phyloP scores from a whole-genome alignment of 2,113 vertebrate genomes.

The Alaudala cheleensis region DNA sequence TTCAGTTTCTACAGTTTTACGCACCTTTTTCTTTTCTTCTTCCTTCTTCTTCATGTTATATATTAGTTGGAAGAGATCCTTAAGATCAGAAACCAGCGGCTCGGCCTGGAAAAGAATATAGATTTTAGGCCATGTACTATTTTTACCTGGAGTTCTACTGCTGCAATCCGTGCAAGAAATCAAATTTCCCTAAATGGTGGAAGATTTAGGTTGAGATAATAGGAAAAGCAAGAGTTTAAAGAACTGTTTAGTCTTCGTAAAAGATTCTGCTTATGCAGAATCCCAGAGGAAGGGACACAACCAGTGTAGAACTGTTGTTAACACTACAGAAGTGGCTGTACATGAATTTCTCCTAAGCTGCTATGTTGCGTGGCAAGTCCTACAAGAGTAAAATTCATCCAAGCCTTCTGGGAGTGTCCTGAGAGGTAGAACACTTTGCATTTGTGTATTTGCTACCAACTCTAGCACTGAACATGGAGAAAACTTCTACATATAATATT shows the following conservation, averaged over 20 bases:
- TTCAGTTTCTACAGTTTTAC: not conserved
- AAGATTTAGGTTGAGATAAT: not conserved
- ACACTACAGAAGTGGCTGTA: not conserved
- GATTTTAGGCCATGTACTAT: not conserved
- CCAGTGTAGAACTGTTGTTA: not conserved
- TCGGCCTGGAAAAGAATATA: conserved; percentile 81
- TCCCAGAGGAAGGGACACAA: not conserved
- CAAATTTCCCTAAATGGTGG: not conserved
- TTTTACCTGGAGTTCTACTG: not conserved
- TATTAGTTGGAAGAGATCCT: conserved; percentile 95
- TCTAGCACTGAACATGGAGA: not conserved
- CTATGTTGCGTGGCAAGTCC: not conserved
- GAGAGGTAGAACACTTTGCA: not conserved
- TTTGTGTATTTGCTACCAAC: not conserved
- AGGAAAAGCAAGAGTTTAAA: not conserved
- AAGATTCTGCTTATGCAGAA: not conserved
- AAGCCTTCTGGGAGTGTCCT: not conserved
- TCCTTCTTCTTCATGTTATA: conserved; percentile 93
- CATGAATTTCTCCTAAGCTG: not conserved
- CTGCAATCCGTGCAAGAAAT: not conserved
- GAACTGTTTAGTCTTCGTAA: not conserved
- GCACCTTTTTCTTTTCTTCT: conserved; percentile 81
- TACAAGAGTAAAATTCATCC: not conserved
- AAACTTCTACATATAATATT: not conserved
- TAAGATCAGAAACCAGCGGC: conserved; percentile 91